phyloP scores from a whole-genome alignment of 2,797 vertebrate species.

The Coregonus suidteri region DNA sequence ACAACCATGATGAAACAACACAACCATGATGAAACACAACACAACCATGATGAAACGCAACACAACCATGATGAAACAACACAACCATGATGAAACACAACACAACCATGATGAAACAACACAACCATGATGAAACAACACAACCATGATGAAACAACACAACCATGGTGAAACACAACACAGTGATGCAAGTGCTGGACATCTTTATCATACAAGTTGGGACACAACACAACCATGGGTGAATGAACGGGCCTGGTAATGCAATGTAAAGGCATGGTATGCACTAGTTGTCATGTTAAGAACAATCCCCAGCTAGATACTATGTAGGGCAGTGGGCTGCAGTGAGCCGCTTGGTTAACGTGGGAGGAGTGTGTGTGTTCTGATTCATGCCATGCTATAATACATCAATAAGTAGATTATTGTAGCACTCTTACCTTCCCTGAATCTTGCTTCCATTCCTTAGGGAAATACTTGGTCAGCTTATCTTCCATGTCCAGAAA shows the following conservation, averaged over 20 bases:
- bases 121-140: too few species aligned
- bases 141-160: too few species aligned
- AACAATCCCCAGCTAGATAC: not conserved
- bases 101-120: too few species aligned
- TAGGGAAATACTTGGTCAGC: slow-evolving; percentile 86
- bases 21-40: too few species aligned
- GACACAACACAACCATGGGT: not conserved
- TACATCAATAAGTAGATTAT: not conserved
- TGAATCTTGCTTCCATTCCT: slow-evolving; percentile 84
- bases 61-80: too few species aligned
- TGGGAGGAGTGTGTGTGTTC: not conserved
- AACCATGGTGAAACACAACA: too few species aligned
- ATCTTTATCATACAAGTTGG: not conserved
- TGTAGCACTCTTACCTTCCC: slow-evolving; percentile 71
- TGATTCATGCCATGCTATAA: not conserved
- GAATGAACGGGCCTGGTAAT: not conserved
- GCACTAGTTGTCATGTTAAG: slow-evolving; percentile 37
- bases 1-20: too few species aligned
- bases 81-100: too few species aligned
- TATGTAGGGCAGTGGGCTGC: slow-evolving; percentile 33
- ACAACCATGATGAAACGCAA: too few species aligned
- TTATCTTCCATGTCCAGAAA: slow-evolving; percentile 91
- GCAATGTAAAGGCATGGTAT: not conserved
- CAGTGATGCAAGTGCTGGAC: not conserved
- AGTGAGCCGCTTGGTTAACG: slow-evolving; percentile 22